phyloP scores from a whole-genome alignment of 2,888 invertebrate genomes.

The Eupithecia abbreviata region DNA sequence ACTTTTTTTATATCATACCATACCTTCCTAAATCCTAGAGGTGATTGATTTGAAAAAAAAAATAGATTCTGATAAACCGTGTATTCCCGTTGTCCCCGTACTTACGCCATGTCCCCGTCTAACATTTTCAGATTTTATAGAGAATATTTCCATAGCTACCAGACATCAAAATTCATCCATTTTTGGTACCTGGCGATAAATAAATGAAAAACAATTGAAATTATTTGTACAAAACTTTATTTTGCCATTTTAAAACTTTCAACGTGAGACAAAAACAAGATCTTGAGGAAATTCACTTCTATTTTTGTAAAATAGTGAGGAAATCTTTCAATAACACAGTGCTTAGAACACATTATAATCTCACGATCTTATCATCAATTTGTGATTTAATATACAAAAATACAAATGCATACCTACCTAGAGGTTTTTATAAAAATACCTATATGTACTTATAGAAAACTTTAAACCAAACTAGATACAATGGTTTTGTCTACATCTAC shows the following conservation, averaged over 20 bases:
- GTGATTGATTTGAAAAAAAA: too few relatives aligned
- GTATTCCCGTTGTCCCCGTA: too few relatives aligned
- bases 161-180: too few relatives aligned
- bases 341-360: background rate
- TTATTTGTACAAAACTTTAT: background rate
- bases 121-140: too few relatives aligned
- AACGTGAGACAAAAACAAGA: background rate
- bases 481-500: background rate
- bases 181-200: background rate
- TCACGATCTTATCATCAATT: background rate
- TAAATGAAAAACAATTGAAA: background rate
- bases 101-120: too few relatives aligned
- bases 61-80: too few relatives aligned
- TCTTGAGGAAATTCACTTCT: slow-evolving; percentile 3
- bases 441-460: background rate
- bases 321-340: background rate
- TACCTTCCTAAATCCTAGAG: too few relatives aligned
- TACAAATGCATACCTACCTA: background rate
- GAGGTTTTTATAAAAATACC: background rate
- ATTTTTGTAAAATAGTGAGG: slow-evolving; percentile 5
- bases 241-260: background rate
- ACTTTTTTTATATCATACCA: too few relatives aligned
- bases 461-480: background rate
- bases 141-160: too few relatives aligned
- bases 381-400: background rate